These are phyloP conservation scores for Pholis gunnellus DNA, from an alignment of 2,113 vertebrate genomes.

Conservation along the genomic window DNA sequence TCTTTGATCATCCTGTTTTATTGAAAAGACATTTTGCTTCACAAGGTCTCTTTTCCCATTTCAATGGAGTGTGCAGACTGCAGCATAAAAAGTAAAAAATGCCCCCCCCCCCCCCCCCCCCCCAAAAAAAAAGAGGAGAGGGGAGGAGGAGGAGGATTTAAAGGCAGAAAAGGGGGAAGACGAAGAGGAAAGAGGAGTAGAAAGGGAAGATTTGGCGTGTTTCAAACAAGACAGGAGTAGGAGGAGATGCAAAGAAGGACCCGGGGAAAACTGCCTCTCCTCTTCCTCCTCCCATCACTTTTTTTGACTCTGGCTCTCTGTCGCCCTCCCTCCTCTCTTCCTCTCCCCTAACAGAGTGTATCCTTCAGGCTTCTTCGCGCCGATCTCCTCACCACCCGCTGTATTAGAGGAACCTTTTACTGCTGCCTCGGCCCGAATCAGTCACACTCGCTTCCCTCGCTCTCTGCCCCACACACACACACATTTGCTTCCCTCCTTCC, in stretches of 20 bases:
- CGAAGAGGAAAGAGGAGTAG: slow-evolving; percentile 26
- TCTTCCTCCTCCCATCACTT: slow-evolving; percentile 28
- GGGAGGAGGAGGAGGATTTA: slow-evolving; percentile 19
- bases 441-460: slow-evolving; percentile 67
- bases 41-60: slow-evolving; percentile 46
- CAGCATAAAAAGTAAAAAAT: slow-evolving; percentile 39
- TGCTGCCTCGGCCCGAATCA: slow-evolving; percentile 67
- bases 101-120: too few species aligned
- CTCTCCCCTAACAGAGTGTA: slow-evolving; percentile 63
- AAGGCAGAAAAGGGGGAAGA: slow-evolving; percentile 10
- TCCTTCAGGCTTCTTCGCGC: slow-evolving; percentile 71
- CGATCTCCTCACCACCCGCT: slow-evolving; percentile 68
- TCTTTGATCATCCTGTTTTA: slow-evolving; percentile 53
- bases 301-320: slow-evolving; percentile 55
- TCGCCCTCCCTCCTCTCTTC: slow-evolving; percentile 10
- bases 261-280: slow-evolving; percentile 43
- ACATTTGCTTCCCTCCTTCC: slow-evolving; percentile 18
- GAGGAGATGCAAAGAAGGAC: slow-evolving; percentile 49
- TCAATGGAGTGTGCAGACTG: slow-evolving; percentile 33
- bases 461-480: slow-evolving; percentile 35
- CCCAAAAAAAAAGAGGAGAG: slow-evolving; percentile 34
- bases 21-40: slow-evolving; percentile 62
- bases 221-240: slow-evolving; percentile 39
- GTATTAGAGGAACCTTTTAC: slow-evolving; percentile 76
- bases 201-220: slow-evolving; percentile 3